phyloP scores from a whole-genome alignment of 2,888 invertebrate genomes.

The Choristoneura rosaceana region DNA sequence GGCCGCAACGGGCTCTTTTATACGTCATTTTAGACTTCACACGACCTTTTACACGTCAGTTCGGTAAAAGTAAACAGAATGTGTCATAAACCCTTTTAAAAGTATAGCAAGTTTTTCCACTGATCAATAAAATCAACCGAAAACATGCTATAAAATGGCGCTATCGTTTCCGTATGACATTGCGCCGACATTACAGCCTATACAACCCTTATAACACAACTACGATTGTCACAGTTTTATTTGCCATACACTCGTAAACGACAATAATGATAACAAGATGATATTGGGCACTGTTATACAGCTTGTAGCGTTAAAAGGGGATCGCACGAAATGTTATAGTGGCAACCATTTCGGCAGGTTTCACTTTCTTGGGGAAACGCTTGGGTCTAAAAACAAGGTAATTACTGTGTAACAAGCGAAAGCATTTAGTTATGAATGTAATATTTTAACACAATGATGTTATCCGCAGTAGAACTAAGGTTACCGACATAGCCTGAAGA shows the following conservation, averaged over 20 bases:
- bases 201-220: not conserved
- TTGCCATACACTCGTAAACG: not conserved
- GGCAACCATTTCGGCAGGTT: not conserved
- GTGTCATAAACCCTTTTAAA: too few relatives aligned
- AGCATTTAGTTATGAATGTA: too few relatives aligned
- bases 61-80: too few relatives aligned
- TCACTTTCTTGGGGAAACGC: not conserved
- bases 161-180: not conserved
- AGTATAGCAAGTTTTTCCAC: not conserved
- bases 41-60: too few relatives aligned
- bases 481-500: too few relatives aligned
- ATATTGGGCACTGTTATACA: not conserved
- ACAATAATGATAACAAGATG: not conserved
- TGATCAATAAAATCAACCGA: not conserved
- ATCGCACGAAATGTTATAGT: not conserved
- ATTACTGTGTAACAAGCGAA: not conserved
- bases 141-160: not conserved
- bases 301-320: not conserved
- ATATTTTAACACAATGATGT: too few relatives aligned
- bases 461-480: too few relatives aligned
- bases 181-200: not conserved
- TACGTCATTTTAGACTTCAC: too few relatives aligned
- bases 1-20: too few relatives aligned
- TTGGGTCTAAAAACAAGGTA: not conserved
- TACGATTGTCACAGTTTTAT: constrained; percentile 4